Conservation (phyloP, 2,797 vertebrate species). For the Xiphophorus birchmanni region DNA sequence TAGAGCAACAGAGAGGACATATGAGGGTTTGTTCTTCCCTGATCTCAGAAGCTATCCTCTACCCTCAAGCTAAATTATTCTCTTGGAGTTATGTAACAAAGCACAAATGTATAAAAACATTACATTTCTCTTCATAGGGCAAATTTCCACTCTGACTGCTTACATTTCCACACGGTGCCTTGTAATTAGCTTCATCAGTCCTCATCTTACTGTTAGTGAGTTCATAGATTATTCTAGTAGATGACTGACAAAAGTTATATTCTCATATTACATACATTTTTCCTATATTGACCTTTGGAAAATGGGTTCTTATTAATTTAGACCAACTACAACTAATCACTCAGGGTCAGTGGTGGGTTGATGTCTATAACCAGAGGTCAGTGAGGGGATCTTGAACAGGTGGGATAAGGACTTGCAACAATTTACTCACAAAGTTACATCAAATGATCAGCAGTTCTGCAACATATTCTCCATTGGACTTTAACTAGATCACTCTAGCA, state of each 20-base stretch:
- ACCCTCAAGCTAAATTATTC: neutral
- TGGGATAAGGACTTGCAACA: neutral
- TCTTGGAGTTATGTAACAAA: neutral
- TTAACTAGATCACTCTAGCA: neutral
- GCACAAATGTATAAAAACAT: neutral
- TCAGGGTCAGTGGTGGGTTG: neutral
- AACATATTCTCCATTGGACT: neutral
- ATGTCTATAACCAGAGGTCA: neutral
- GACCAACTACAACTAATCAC: neutral
- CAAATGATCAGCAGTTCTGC: neutral
- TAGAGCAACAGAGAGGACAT: neutral
- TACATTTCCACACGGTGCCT: neutral
- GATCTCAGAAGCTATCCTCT: neutral
- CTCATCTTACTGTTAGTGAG: neutral
- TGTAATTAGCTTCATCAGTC: neutral
- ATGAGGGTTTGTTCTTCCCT: neutral
- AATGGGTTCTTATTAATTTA: neutral
- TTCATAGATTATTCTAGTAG: neutral
- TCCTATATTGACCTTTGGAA: neutral
- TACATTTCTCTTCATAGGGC: neutral
- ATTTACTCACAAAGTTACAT: neutral
- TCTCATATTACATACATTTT: neutral
- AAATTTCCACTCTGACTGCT: neutral
- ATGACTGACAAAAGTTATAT: neutral
- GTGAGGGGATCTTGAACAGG: neutral